Base-by-base conservation (phyloP, 2,797 vertebrate genomes). In the Pseudotriccus pelzelni region DNA sequence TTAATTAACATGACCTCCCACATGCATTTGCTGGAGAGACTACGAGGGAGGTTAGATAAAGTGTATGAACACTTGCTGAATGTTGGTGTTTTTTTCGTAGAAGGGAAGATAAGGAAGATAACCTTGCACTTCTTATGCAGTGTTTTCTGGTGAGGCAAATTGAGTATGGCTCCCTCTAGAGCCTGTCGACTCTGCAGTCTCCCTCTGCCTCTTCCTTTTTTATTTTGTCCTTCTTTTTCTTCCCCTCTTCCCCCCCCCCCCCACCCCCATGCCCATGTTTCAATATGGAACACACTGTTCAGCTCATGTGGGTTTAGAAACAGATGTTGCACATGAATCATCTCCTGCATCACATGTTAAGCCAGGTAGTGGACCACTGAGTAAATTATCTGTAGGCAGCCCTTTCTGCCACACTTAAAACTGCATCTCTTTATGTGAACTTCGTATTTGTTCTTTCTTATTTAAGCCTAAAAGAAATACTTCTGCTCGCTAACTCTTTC, bases 391-490 rank as follows among this genome's bases (percentile, higher is more conserved):
- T 60, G n/a, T 66, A 58, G 70, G 30, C 55, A 37, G 32, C 60
- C 9, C 15, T 91, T 87, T 74, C 58, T 94, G 21, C 44, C 49
- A 4, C 14, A 6, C 53, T 89, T 37, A 69, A 30, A 87, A 80
- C 30, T 74, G 30, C 47, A 34, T 73, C 62, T 91, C 60, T 80
- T 86, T 47, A 17, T 49, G 36, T 63, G 41, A 92, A 87, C 9
- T 58, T 90, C 50, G 19, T 80, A 14, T 79, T 95, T 95, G 94
- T 96, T 90, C 11, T 15, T 81, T 91, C 94, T 86, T 73, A 37
- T 67, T 66, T 93, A 73, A 76, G 20, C 44, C 58, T 84, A 36
- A 90, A 91, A 77, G 28, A 84, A 59, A 28, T 72, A 72, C 41
- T 77, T 36, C 15, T 86, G 53, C 55, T 92, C 47, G 49, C 84